Base-by-base conservation (phyloP, 2,888 invertebrate species). In the Nezara viridula region DNA sequence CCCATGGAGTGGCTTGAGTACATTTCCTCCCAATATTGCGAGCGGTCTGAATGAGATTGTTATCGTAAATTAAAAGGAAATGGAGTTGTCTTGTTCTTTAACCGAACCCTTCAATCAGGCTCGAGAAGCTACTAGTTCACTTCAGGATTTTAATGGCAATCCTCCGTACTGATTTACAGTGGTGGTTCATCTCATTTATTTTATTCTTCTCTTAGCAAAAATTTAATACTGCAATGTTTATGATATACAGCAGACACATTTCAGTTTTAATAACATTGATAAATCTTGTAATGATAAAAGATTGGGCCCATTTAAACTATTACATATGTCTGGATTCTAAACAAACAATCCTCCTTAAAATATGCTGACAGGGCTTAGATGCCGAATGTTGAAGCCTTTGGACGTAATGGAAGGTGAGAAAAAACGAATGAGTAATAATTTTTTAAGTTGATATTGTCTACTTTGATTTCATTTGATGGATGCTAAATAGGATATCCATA, bases 11-110 rank as follows among this genome's bases (percentile, higher is more conserved):
- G 32, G 7, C 19, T 32, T 32, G 7, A 66, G 66, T 66, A 32
- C 32, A 19, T 32, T 32, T 32, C 66, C 32, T 2, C 3, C 66
- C 27, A 19, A 14, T 66, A 37, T 16, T 5, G 19, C 1, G 32
- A 16, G 32, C 6, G 32, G 10, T 66, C 66, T 32, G 27, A 32
- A 66, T 60, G 2, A 3, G 27, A 66, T 32, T 66, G 32, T 32
- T 32, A 66, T 66, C 66, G 66, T 66, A 66, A 66, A 66, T 66
- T 66, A 66, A 32, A 66, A 66, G 66, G 66, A 66, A 66, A 66
- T 66, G 66, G 66, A 66, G 66, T 66, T 66, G 66, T 66, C 66
- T 32, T 66, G 66, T 66, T 66, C 66, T 66, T 66, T 37, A 66
- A 19, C 66, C 32, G 66, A 66, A 66, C 32, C 66, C 66, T 66